These are phyloP conservation scores for Erythrocercus mccallii DNA, from an alignment of 2,113 vertebrate genomes.

Conservation along the genomic window DNA sequence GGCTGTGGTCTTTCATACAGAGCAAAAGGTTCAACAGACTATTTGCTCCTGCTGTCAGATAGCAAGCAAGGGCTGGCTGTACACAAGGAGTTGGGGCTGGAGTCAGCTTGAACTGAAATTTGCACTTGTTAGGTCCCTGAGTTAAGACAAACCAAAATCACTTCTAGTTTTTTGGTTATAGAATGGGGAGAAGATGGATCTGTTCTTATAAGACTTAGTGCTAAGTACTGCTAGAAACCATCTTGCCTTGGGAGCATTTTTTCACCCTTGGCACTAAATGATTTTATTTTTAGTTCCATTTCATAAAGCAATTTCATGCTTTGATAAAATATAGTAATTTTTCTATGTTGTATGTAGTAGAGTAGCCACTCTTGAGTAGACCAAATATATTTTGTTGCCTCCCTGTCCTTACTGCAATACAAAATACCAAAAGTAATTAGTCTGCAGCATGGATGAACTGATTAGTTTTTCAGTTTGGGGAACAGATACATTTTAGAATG, in stretches of 20 bases:
- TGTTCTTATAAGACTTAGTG: neutral
- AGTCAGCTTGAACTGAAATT: neutral
- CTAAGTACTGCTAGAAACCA: neutral
- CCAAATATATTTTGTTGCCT: neutral
- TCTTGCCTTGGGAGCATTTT: neutral
- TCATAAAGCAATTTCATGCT: conserved; percentile 14
- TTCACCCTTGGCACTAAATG: neutral
- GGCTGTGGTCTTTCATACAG: neutral
- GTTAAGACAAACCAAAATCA: neutral
- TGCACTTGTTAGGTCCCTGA: neutral
- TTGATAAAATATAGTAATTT: conserved; percentile 22
- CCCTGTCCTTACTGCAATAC: neutral
- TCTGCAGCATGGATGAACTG: conserved; percentile 59
- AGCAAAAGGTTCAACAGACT: neutral
- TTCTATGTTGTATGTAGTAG: neutral
- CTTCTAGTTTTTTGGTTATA: neutral
- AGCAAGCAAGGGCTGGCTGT: neutral
- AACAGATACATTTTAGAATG: conserved; percentile 53
- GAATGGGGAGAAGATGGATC: neutral
- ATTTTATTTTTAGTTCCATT: neutral
- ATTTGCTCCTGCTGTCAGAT: neutral
- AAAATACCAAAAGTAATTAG: conserved; percentile 66
- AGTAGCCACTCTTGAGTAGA: neutral
- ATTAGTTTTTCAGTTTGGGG: conserved; percentile 69
- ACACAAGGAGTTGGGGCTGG: neutral